Evolutionary conservation across 2,888 invertebrate genomes (phyloP), one percentile per base, ranked within the genome.

Genomic region (Patella depressa): DNA sequence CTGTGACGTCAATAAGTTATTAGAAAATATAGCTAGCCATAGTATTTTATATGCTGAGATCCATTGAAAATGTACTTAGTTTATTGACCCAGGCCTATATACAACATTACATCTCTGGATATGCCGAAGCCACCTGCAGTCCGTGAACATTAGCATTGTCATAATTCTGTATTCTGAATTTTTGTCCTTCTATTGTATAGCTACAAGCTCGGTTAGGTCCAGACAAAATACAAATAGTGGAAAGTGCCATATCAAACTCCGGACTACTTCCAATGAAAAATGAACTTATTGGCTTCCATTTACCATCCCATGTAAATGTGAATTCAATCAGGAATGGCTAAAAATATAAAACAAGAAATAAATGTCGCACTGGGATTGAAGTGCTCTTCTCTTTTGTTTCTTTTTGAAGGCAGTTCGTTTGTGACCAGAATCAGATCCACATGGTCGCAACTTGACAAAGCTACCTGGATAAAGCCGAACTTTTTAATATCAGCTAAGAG

Each of bases 181-280:
- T 94, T 80, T 94, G 94, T 57, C 94, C 95, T 80, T 94, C 94
- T 79, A 96, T 92, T 75, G 94, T 94, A 15, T 97, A 93, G 0
- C 95, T 95, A 86, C 97, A 97, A 7, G 94, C 93, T 79, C 93
- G 93, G 86, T 96, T 95, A 0, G 95, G 94, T 75, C 96, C 94
- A 17, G 95, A 93, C 70, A 96, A 93, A 90, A 96, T 97, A 89
- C 98, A 98, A 5, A 97, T 93, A 0, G 97, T 96, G 90, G 97
- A 98, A 3, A 98, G 91, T 0, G 97, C 96, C 92, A 98, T 94
- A 91, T 98, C 98, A 82, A 97, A 93, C 92, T 98, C 98, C 0
- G 98, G 98, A 75, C 96, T 96, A 5, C 90, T 83, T 65, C 91
- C 88, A 80, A 89, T 78, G 79, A 90, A 88, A 73, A 89, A 87